These are phyloP conservation scores for Paralvinella palmiformis DNA, from an alignment of 1,140 invertebrate species.

Conservation along the genomic window DNA sequence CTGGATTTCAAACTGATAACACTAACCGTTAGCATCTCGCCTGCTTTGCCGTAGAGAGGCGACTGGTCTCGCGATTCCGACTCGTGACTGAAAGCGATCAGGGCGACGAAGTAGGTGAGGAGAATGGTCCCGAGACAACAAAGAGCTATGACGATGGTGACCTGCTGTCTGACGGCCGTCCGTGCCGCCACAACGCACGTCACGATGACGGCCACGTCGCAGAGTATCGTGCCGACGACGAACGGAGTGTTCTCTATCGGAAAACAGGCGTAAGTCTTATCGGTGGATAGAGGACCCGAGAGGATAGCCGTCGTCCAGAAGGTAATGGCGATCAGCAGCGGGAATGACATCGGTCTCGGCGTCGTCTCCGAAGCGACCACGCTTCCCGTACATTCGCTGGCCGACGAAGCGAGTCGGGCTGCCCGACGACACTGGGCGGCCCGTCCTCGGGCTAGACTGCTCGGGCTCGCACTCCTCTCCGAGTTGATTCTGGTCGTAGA, in stretches of 20 bases:
- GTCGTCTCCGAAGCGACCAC: background rate
- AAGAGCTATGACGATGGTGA: conserved; percentile 13
- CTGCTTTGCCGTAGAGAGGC: conserved; percentile 12
- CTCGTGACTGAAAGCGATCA: conserved; percentile 10
- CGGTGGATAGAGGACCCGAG: conserved; percentile 1
- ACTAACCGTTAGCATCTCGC: conserved; percentile 13
- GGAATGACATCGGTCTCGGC: conserved; percentile 9
- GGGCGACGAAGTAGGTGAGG: conserved; percentile 17
- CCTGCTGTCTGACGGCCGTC: background rate
- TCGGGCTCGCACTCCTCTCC: background rate
- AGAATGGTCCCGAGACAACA: conserved; percentile 12
- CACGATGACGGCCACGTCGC: conserved; percentile 1
- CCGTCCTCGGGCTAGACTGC: background rate
- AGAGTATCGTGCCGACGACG: conserved; percentile 9
- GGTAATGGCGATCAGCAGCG: conserved; percentile 4
- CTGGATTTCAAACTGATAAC: background rate
- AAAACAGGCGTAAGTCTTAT: conserved; percentile 13
- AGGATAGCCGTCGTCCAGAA: conserved; percentile 9
- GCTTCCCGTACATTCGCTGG: background rate
- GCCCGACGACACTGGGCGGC: background rate
- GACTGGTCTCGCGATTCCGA: background rate
- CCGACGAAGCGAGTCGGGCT: background rate
- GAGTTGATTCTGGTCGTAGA: background rate
- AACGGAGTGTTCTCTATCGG: conserved; percentile 10
- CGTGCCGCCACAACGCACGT: conserved; percentile 8